Conservation (phyloP, 2,113 vertebrate genomes). For the Ailuropoda melanoleuca region DNA sequence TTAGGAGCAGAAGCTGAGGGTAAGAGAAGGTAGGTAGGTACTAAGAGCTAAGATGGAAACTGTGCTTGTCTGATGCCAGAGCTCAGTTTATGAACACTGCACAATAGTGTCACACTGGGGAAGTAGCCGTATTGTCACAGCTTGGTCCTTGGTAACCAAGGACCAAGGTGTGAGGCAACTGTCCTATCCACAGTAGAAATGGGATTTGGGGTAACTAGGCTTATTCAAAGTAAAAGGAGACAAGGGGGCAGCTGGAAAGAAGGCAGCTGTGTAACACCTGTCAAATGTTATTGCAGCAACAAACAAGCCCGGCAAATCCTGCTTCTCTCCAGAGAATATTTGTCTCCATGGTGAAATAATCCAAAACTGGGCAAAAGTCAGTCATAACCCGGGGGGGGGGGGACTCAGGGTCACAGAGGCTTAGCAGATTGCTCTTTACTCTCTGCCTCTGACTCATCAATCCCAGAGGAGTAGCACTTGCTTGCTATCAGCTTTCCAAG, state of each 20-base stretch:
- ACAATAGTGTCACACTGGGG: background rate
- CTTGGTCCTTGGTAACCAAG: background rate
- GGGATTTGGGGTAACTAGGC: background rate
- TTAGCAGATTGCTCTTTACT: background rate
- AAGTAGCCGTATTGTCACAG: background rate
- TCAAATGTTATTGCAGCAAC: slow-evolving; percentile 9
- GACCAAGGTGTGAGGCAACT: background rate
- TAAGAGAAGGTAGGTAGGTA: background rate
- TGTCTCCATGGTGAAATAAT: slow-evolving; percentile 58
- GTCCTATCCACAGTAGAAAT: background rate
- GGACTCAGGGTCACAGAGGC: background rate
- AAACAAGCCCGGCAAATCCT: slow-evolving; percentile 10
- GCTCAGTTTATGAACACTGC: background rate
- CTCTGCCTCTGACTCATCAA: background rate
- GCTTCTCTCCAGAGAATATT: slow-evolving; percentile 22
- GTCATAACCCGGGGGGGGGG: background rate
- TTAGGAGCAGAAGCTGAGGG: background rate
- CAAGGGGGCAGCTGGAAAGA: background rate
- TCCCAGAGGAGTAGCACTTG: background rate
- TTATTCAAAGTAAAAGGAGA: background rate
- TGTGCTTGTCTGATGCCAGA: background rate
- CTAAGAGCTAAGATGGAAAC: background rate
- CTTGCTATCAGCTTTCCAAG: background rate
- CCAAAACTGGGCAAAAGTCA: background rate
- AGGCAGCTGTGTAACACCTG: slow-evolving; percentile 37